phyloP scores from a whole-genome alignment of 2,113 vertebrate species.

The Cacatua alba region DNA sequence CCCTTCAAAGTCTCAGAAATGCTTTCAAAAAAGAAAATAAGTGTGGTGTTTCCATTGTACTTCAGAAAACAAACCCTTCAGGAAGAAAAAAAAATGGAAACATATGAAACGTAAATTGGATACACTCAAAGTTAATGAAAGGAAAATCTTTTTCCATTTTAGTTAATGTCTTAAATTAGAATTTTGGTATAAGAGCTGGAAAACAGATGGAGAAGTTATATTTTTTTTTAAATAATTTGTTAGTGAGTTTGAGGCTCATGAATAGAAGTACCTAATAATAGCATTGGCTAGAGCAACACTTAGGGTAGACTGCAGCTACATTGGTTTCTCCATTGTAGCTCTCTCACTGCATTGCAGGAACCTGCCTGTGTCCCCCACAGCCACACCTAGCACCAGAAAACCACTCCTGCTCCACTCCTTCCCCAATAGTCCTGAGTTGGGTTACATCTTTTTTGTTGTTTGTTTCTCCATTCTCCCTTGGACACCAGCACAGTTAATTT shows the following conservation, averaged over 20 bases:
- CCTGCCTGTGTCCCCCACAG: rapidly evolving
- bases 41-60: conserved; percentile 50
- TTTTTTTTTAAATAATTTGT: conserved; percentile 54
- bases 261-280: conserved; percentile 58
- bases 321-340: not conserved
- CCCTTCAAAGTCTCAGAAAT: conserved; percentile 29
- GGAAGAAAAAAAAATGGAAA: conserved; percentile 64
- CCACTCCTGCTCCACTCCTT: not conserved
- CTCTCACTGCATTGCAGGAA: not conserved
- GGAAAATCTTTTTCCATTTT: conserved; percentile 68
- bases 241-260: conserved; percentile 53
- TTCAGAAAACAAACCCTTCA: conserved; percentile 57
- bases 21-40: conserved; percentile 14
- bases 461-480: not conserved
- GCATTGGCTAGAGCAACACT: not conserved
- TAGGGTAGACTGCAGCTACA: not conserved
- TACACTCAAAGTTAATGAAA: conserved; percentile 67
- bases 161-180: conserved; percentile 67
- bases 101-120: conserved; percentile 60
- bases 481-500: not conserved
- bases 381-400: not conserved
- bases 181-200: conserved; percentile 64
- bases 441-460: not conserved
- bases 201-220: conserved; percentile 63
- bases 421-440: not conserved